Conservation (phyloP, 2,888 invertebrate genomes). For the Megaustenia siamemsis region DNA sequence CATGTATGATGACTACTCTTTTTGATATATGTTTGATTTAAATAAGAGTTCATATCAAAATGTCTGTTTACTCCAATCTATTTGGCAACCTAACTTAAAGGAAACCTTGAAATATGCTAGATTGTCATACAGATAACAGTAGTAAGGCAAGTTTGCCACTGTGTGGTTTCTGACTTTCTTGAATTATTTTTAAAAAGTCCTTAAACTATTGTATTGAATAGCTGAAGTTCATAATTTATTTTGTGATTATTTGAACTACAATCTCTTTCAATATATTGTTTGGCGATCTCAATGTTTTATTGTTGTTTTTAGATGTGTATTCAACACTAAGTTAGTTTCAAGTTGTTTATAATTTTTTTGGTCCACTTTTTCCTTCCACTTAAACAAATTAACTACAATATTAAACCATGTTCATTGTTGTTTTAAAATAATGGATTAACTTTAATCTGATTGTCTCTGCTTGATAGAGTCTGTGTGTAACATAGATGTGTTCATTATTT, state of each 20-base stretch:
- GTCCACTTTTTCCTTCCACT: background rate
- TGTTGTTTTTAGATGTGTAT: slow-evolving; percentile 12
- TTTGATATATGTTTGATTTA: background rate
- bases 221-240: background rate
- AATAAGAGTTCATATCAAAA: background rate
- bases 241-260: background rate
- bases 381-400: background rate
- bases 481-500: background rate
- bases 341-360: slow-evolving; percentile 22
- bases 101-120: background rate
- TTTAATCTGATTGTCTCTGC: background rate
- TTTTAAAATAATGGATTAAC: background rate
- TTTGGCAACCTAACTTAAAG: background rate
- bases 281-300: background rate
- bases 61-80: background rate
- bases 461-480: background rate
- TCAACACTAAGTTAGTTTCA: background rate
- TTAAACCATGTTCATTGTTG: background rate
- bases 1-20: too few species aligned
- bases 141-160: background rate
- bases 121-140: background rate
- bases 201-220: background rate
- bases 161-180: background rate
- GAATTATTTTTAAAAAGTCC: background rate
- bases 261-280: background rate